A percentile compares a stretch with the other conserved stretches of the same genome.
Evolutionary conservation across 1,140 invertebrate genomes (phyloP).

Genomic region (Geopemphigus sp.): DNA sequence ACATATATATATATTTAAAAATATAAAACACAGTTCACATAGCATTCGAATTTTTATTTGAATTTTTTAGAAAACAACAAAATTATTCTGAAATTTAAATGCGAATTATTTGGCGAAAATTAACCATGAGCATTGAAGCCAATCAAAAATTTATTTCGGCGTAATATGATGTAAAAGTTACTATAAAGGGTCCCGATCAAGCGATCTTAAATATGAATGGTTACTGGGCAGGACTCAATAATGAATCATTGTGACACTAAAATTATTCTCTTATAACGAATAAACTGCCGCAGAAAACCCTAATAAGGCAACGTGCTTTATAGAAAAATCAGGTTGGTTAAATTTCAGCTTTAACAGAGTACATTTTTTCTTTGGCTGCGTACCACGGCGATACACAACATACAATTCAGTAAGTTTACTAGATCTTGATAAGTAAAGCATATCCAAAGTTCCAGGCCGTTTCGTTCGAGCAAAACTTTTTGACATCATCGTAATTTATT

Average conservation of each 20-base stretch:
- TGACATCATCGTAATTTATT: conserved; percentile 37
- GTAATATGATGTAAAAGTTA: too few species aligned
- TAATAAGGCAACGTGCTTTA: not conserved
- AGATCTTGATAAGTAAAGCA: conserved; percentile 40
- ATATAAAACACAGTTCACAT: too few species aligned
- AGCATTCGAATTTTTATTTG: too few species aligned
- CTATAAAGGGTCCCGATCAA: too few species aligned
- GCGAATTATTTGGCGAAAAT: too few species aligned
- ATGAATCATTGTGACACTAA: conserved; percentile 6
- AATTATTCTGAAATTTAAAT: too few species aligned
- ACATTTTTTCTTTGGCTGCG: not conserved
- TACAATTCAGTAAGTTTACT: conserved; percentile 1
- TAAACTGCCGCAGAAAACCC: not conserved
- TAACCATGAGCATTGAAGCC: too few species aligned
- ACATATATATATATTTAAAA: too few species aligned
- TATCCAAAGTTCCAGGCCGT: conserved; percentile 38
- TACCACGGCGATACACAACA: not conserved
- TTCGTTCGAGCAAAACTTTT: conserved; percentile 30
- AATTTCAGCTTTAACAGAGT: conserved; percentile 5
- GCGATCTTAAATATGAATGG: too few species aligned
- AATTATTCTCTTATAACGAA: not conserved
- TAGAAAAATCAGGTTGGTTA: not conserved
- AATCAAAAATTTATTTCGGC: too few species aligned
- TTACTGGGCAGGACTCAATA: conserved; percentile 30
- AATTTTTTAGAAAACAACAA: too few species aligned